phyloP scores from a whole-genome alignment of 2,797 vertebrate species.

The Streptopelia turtur region DNA sequence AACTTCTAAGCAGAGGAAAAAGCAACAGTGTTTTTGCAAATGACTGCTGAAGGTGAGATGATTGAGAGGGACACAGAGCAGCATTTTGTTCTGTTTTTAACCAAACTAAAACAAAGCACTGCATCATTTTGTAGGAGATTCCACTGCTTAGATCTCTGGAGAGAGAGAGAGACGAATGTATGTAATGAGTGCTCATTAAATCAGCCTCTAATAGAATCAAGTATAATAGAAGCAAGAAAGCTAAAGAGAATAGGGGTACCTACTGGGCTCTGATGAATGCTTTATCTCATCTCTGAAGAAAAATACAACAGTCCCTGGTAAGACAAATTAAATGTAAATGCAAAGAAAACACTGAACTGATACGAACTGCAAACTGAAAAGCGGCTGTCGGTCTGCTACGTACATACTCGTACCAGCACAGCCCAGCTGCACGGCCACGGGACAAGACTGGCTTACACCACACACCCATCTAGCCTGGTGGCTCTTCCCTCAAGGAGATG shows the following conservation, averaged over 20 bases:
- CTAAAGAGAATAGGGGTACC: neutral
- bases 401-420: neutral
- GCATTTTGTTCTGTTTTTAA: slow-evolving; percentile 39
- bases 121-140: neutral
- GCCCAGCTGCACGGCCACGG: rapidly evolving
- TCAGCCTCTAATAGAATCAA: slow-evolving; percentile 14
- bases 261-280: neutral
- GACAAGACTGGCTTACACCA: neutral
- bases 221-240: neutral
- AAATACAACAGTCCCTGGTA: neutral
- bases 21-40: slow-evolving; percentile 10
- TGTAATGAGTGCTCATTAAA: slow-evolving; percentile 34
- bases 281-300: neutral
- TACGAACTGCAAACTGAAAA: neutral
- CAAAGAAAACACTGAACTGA: neutral
- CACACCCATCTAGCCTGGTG: neutral
- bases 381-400: neutral
- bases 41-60: neutral
- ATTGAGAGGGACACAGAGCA: slow-evolving; percentile 1
- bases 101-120: neutral
- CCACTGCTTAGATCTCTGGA: slow-evolving; percentile 2
- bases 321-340: neutral
- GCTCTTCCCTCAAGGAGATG: neutral
- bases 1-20: slow-evolving; percentile 6
- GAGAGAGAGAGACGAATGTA: neutral